These are phyloP conservation scores for Meriones psammophilus DNA, from an alignment of 2,797 vertebrate species.

Conservation along the genomic window DNA sequence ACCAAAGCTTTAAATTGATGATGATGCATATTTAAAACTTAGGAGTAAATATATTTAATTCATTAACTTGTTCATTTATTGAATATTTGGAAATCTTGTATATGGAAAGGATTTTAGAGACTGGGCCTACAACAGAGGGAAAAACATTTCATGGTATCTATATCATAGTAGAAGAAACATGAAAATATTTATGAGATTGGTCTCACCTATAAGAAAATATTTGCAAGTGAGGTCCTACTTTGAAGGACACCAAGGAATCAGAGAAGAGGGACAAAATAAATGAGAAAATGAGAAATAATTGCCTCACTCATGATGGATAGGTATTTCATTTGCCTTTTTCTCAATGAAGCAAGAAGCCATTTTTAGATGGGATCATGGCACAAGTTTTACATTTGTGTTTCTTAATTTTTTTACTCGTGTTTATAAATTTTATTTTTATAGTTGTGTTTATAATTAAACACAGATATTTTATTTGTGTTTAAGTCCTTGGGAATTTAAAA, in stretches of 20 bases:
- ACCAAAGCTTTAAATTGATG: background rate
- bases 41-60: background rate
- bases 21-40: background rate
- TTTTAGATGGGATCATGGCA: background rate
- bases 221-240: background rate
- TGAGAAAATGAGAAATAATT: too few species aligned
- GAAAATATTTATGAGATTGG: background rate
- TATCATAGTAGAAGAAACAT: background rate
- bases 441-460: too few species aligned
- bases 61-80: background rate
- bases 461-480: background rate
- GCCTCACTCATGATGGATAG: too few species aligned
- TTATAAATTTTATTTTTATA: too few species aligned
- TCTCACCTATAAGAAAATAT: background rate
- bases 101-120: background rate
- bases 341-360: background rate
- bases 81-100: background rate
- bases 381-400: background rate
- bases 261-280: background rate
- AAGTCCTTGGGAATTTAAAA: background rate
- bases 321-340: background rate
- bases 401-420: background rate
- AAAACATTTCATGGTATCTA: background rate
- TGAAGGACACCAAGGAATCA: background rate
- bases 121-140: background rate